These are phyloP conservation scores for Rhinoderma darwinii DNA, from an alignment of 2,113 vertebrate species.

Conservation along the genomic window DNA sequence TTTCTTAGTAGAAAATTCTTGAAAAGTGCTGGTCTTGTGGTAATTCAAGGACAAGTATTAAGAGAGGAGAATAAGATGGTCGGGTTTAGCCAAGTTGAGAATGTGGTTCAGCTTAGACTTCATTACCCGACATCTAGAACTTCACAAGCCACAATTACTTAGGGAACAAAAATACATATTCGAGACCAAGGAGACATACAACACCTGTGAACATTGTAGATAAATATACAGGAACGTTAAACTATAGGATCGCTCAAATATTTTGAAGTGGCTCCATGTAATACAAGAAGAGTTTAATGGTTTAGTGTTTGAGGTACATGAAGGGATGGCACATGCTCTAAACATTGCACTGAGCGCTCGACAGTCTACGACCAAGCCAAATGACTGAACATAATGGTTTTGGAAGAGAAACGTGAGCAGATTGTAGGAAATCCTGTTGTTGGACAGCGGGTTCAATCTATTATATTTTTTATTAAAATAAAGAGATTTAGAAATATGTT, in stretches of 20 bases:
- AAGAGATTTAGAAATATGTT: neutral
- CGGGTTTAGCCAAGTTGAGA: constrained; percentile 56
- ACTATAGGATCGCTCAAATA: constrained; percentile 1
- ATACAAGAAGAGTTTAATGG: constrained; percentile 15
- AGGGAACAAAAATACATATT: constrained; percentile 37
- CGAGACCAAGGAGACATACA: constrained; percentile 35
- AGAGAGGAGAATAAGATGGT: constrained; percentile 53
- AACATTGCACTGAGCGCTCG: neutral
- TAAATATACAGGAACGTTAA: constrained; percentile 52
- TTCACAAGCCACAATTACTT: constrained; percentile 59
- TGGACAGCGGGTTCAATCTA: neutral
- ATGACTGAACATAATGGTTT: constrained; percentile 39
- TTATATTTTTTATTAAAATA: neutral
- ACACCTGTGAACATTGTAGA: constrained; percentile 42
- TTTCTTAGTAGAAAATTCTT: constrained; percentile 56
- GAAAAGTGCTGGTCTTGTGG: constrained; percentile 2
- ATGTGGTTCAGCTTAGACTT: constrained; percentile 60
- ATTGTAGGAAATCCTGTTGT: constrained; percentile 36
- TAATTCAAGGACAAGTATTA: constrained; percentile 62
- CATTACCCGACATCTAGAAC: constrained; percentile 57
- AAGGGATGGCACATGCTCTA: constrained; percentile 12
- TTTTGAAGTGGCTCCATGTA: constrained; percentile 18
- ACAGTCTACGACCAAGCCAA: neutral
- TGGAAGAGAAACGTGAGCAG: constrained; percentile 17
- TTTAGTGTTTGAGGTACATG: constrained; percentile 17